Base-by-base conservation (phyloP, 2,113 vertebrate genomes). In the Xiphophorus hellerii region DNA sequence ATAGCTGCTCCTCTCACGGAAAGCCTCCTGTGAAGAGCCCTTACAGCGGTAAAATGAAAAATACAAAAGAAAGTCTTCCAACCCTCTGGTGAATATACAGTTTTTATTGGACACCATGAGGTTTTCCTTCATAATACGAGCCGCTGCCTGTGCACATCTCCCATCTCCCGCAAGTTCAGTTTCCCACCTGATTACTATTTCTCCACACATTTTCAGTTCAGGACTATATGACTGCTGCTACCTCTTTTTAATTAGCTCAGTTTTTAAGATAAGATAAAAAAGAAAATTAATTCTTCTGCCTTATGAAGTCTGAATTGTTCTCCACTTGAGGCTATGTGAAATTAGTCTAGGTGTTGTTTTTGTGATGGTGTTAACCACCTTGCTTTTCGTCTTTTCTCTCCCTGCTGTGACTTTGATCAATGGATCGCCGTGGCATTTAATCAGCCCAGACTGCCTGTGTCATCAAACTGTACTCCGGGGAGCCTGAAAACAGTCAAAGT, bases 371-470 rank as follows among this genome's bases (percentile, higher is more conserved):
- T 87, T 78, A 84, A 87, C 80, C 80, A 88, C 78, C 69, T 48
- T 66, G 37, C 75, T 42, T 20, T 71, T 88, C 66, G 27, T 80
- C 64, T 79, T 82, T 61, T 84, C 66, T 74, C 54, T 71, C 69
- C 58, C 44, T 37, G 63, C 82, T 39, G 7, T 68, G 27, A 77
- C 87, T 82, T 73, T 80, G 88, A 92, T 93, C 91, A 84, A 89
- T 92, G 91, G 83, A 90, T 81, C 87, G 58, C 87, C 89, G 86
- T 86, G 83, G 87, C 82, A 80, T 92, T 92, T 89, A 92, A 90
- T 92, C 91, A 92, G 81, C 81, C 63, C 0, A 58, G 76, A 66
- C 78, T 75, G 73, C 81, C 87, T 78, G 81, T 67, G 67, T 84
- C 88, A 87, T 84, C 89, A 88, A 62, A 84, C 78, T 63, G 58